Base-by-base conservation (phyloP, 2,797 vertebrate species). In the Calcarius lapponicus region DNA sequence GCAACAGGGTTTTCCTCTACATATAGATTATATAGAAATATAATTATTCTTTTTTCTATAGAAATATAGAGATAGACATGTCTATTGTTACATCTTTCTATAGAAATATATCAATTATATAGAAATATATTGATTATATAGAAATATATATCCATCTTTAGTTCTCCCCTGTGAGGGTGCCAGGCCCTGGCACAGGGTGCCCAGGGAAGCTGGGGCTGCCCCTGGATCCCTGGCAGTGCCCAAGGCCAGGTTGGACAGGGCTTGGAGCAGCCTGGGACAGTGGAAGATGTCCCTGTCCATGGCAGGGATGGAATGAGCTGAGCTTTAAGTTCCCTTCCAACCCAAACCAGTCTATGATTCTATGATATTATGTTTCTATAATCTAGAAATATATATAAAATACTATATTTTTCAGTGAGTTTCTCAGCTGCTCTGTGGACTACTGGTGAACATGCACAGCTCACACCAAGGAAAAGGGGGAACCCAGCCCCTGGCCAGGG, bases 401-500 rank as follows among this genome's bases (percentile, higher is more conserved):
- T 29, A 17, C 11, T 56, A 10, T 26, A 1, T 25, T 22, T 92
- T 62, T 42, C 20, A 34, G 21, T 36, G 64, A 72, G 19, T 43
- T 85, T 72, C 54, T 80, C 17, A 62, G 28, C 31, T 57, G 28
- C 2, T 24, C 64, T 71, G 4, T 38, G 60, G 17, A 34, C 21
- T 21, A 57, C 12, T 3, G 1, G 19, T 50, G 40, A 70, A 36
- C 7, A 4, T 1, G 4, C 36, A 11, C 31, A 4, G 5, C 51
- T 36, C 5, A 1, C 25, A 11, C 10, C 1, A 2, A 61, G 43
- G 60, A 51, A n/a, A 36, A 53, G 7, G 3, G 38, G 14, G 26
- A 17, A 2, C 22, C 7, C 1, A 1, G 32, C 13, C 5, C 2
- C 43, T 1, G 3, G 32, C 34, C 62, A 50, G 67, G 11, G 45